These are phyloP conservation scores for Scarus forsteni DNA, from an alignment of 2,797 vertebrate species.

Conservation along the genomic window DNA sequence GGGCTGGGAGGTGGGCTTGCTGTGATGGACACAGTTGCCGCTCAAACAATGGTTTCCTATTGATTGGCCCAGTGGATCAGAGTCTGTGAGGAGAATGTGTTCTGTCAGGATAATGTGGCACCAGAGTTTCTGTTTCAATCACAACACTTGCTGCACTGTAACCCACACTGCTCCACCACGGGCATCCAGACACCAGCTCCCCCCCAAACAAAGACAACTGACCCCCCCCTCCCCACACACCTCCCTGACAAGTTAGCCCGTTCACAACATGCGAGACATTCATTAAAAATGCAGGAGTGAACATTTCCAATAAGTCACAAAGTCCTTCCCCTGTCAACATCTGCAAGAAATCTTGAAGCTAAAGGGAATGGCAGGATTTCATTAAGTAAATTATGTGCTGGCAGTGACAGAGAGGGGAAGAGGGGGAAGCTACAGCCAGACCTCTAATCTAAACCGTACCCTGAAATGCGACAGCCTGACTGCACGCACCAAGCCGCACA, in stretches of 20 bases:
- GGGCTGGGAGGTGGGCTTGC: constrained; percentile 62
- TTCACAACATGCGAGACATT: constrained; percentile 77
- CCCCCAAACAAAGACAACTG: constrained; percentile 79
- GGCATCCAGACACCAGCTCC: constrained; percentile 73
- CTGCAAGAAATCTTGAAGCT: constrained; percentile 93
- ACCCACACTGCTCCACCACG: constrained; percentile 70
- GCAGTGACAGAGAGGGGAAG: constrained; percentile 93
- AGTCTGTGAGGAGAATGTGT: constrained; percentile 78
- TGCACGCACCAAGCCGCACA: constrained; percentile 70
- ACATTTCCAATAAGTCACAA: constrained; percentile 92
- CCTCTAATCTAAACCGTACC: constrained; percentile 98
- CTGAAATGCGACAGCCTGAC: constrained; percentile 92
- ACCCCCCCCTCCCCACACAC: constrained; percentile 40
- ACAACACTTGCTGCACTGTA: constrained; percentile 79
- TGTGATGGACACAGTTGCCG: constrained; percentile 75
- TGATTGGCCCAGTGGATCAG: constrained; percentile 80
- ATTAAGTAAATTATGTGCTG: constrained; percentile 99
- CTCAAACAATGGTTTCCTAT: constrained; percentile 78
- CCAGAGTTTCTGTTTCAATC: constrained; percentile 84
- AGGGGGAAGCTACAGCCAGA: constrained; percentile 92
- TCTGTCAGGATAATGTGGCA: constrained; percentile 83
- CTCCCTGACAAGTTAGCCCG: constrained; percentile 58
- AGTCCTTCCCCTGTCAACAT: constrained; percentile 92
- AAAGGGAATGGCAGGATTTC: constrained; percentile 97
- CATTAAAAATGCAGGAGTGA: constrained; percentile 87